Evolutionary conservation across 2,797 vertebrate species (phyloP).

Genomic region (Iguana delicatissima): DNA sequence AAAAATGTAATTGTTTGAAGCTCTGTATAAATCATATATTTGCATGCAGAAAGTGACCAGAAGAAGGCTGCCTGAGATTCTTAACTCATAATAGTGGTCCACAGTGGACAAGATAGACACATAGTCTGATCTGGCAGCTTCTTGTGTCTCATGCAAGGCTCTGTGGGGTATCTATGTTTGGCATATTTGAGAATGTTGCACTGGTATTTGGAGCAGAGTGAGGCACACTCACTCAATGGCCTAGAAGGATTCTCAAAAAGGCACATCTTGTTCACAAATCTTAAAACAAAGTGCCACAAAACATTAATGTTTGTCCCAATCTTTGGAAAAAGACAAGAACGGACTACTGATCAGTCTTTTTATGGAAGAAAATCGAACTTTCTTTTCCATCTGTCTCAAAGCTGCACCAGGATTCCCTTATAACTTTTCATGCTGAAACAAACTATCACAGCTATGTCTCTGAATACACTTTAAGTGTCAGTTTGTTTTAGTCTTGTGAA

Average conservation of each 20-base stretch:
- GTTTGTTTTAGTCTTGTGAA: background rate
- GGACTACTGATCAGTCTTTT: background rate
- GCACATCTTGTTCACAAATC: background rate
- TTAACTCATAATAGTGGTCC: background rate
- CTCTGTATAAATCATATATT: background rate
- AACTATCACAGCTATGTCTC: too few relatives aligned
- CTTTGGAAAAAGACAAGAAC: background rate
- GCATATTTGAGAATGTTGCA: too few relatives aligned
- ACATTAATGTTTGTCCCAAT: background rate
- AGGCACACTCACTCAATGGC: too few relatives aligned
- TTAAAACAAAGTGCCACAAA: background rate
- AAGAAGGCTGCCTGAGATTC: background rate
- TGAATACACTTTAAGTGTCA: background rate
- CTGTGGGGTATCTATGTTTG: background rate
- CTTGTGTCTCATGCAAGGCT: background rate
- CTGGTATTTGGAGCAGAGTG: background rate
- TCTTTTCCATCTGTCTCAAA: too few relatives aligned
- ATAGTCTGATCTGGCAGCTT: background rate
- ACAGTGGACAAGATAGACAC: background rate
- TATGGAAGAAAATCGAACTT: background rate
- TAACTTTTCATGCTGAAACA: too few relatives aligned
- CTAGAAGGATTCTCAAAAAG: background rate
- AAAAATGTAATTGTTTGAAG: too few relatives aligned
- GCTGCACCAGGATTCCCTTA: too few relatives aligned
- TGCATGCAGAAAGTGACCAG: background rate